These are phyloP conservation scores for Callitettix versicolor DNA, from an alignment of 1,140 invertebrate genomes.

Conservation along the genomic window DNA sequence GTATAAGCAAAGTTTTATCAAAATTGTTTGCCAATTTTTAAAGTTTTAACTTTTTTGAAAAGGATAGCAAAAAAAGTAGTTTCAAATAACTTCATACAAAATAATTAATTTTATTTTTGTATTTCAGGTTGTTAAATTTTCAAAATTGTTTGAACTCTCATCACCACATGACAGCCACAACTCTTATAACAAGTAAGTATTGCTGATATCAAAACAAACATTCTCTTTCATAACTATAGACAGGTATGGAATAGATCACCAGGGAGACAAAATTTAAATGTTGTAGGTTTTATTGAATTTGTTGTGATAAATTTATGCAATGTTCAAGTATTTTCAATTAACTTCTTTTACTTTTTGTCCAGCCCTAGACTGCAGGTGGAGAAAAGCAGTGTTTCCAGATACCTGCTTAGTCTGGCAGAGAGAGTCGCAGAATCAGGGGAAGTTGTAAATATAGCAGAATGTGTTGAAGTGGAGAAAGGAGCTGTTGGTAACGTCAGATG, in stretches of 20 bases:
- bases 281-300: too few relatives aligned
- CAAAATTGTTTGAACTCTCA: constrained; percentile 33
- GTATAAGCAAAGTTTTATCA: too few relatives aligned
- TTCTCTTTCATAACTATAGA: background rate
- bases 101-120: too few relatives aligned
- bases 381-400: constrained; percentile 24
- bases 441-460: constrained; percentile 35
- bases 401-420: constrained; percentile 34
- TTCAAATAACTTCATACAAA: too few relatives aligned
- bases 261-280: too few relatives aligned
- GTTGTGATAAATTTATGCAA: background rate
- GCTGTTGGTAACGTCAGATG: constrained; percentile 29
- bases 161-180: constrained; percentile 24
- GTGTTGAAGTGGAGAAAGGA: constrained; percentile 28
- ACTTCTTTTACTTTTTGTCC: background rate
- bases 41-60: too few relatives aligned
- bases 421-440: constrained; percentile 36
- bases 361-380: constrained; percentile 24
- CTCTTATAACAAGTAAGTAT: constrained; percentile 19
- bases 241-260: too few relatives aligned
- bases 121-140: constrained; percentile 29
- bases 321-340: too few relatives aligned
- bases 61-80: too few relatives aligned
- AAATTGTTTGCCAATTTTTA: too few relatives aligned
- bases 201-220: background rate